These are phyloP conservation scores for Calcarius ornatus DNA, from an alignment of 2,113 vertebrate species.

Conservation along the genomic window DNA sequence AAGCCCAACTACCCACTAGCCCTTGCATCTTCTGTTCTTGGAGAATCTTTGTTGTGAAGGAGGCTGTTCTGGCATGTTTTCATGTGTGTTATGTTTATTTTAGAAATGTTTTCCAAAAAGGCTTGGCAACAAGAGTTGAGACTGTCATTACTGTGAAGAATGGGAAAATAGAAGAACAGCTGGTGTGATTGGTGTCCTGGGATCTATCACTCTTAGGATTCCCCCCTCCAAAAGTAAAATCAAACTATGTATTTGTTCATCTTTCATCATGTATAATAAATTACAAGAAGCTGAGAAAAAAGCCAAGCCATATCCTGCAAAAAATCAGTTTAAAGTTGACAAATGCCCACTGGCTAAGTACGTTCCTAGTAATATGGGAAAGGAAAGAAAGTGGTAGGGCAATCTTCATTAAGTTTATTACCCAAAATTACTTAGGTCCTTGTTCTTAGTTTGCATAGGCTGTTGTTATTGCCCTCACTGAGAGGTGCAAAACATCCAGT, in stretches of 20 bases:
- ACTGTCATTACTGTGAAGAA: not conserved
- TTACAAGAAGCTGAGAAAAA: constrained; percentile 17
- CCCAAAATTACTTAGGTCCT: not conserved
- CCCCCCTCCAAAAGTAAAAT: constrained; percentile 32
- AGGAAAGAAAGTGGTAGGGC: not conserved
- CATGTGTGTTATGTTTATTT: not conserved
- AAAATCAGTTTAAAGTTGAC: not conserved
- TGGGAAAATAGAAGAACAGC: not conserved
- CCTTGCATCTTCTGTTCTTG: not conserved
- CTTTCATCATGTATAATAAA: constrained; percentile 17
- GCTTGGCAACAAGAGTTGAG: not conserved
- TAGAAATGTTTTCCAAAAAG: constrained; percentile 11
- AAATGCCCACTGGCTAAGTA: not conserved
- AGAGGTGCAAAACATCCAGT: not conserved
- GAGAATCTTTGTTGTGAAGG: not conserved
- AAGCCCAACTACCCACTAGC: not conserved
- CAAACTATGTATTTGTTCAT: not conserved
- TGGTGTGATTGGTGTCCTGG: constrained; percentile 17
- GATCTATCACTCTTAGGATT: constrained; percentile 6
- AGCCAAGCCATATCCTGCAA: not conserved
- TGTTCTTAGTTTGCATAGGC: not conserved
- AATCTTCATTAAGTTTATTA: not conserved
- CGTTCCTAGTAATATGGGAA: not conserved
- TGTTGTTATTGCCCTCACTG: not conserved
- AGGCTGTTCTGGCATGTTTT: constrained; percentile 23